Percentiles rank a stretch among this genome's conserved stretches.
These are phyloP conservation scores for Babyrousa celebensis DNA, from an alignment of 2,797 vertebrate genomes.

Conservation along the genomic window DNA sequence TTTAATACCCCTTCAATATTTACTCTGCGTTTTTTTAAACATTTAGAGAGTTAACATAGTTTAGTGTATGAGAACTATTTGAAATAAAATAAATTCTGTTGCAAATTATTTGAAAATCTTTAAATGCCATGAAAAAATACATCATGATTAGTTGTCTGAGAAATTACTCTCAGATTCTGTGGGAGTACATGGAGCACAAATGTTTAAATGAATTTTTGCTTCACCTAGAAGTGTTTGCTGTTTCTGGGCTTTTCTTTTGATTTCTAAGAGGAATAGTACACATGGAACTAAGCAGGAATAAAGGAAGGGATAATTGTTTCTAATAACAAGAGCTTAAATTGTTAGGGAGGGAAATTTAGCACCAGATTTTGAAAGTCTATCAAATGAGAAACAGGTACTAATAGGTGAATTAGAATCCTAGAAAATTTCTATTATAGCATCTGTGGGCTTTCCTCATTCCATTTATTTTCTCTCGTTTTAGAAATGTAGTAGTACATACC, in stretches of 20 bases:
- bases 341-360: slow-evolving; percentile 66
- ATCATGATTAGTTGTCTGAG: slow-evolving; percentile 51
- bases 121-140: slow-evolving; percentile 69
- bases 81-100: slow-evolving; percentile 73
- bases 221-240: slow-evolving; percentile 72
- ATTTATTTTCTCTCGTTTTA: slow-evolving; percentile 81
- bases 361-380: slow-evolving; percentile 72
- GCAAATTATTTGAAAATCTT: slow-evolving; percentile 64
- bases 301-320: slow-evolving; percentile 74
- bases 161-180: slow-evolving; percentile 66
- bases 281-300: slow-evolving; percentile 43
- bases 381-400: slow-evolving; percentile 77
- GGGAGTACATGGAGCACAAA: slow-evolving; percentile 39
- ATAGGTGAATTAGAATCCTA: slow-evolving; percentile 78
- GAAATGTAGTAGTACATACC: slow-evolving; percentile 73
- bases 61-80: slow-evolving; percentile 47
- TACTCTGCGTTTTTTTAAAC: slow-evolving; percentile 71
- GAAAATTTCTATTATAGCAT: slow-evolving; percentile 76
- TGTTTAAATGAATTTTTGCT: slow-evolving; percentile 79
- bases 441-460: slow-evolving; percentile 74
- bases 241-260: slow-evolving; percentile 73
- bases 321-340: slow-evolving; percentile 76
- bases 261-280: slow-evolving; percentile 67
- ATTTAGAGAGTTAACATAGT: slow-evolving; percentile 50
- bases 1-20: slow-evolving; percentile 63